Base-by-base conservation (phyloP, 2,113 vertebrate species). In the Montifringilla adamsi region DNA sequence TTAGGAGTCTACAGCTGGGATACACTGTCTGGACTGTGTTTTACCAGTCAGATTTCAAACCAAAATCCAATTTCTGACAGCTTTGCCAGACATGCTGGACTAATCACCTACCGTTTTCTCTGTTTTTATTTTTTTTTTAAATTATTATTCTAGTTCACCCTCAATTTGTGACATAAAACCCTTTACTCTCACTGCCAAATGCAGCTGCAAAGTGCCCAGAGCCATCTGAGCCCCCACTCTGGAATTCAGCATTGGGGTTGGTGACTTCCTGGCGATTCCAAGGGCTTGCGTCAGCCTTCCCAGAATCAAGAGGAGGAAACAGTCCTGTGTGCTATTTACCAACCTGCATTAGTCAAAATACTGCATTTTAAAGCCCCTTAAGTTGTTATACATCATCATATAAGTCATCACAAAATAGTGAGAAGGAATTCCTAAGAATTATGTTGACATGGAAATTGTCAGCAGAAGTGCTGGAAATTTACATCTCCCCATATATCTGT, bases 351-450 rank as follows among this genome's bases (percentile, higher is more conserved):
- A 98, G 97, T 98, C 98, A 98, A 98, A 98, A 98, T 98, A 98
- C 93, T 97, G 96, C 97, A 85, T 98, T 98, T 98, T 98, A 98
- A 98, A 98, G 95, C 90, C 96, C 96, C 94, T 98, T 98, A 98
- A 98, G 97, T 97, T 98, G 98, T 97, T 97, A 98, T 98, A 98
- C 94, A 98, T 98, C 98, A 98, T 98, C 98, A 98, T 98, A 98
- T 98, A 98, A 98, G 98, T 98, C 98, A 98, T 94, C 86, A 78
- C 97, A 97, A 97, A 98, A 97, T 97, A 98, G 97, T 97, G 97
- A 95, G 94, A 92, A 95, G 84, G 97, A 97, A 98, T 98, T 98
- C 97, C 91, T 81, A 90, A 98, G 98, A 98, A 97, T 98, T 98
- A 98, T 98, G 98, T 98, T 97, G 98, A 98, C 98, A 93, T 80